Evolutionary conservation across 2,888 invertebrate genomes (phyloP), one percentile per base, ranked within the genome.

Genomic region (Eupithecia pulchellata): DNA sequence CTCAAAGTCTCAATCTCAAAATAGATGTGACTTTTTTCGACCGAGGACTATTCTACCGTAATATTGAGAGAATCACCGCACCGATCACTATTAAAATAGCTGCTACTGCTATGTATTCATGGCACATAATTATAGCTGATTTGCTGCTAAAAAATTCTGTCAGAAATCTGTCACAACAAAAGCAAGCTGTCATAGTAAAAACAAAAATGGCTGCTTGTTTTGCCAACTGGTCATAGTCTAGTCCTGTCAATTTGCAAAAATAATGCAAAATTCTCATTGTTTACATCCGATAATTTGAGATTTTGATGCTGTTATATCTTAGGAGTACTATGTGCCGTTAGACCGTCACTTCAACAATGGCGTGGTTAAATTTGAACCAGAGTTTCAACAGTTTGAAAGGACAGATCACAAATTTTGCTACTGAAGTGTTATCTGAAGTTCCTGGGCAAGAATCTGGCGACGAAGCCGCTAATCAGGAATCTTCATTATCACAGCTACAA

Each of bases 391-490:
- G 95, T 90, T 92, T 98, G 78, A 98, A 98, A 89, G 98, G 98
- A 79, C 98, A 98, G 94, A 96, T 98, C 83, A 96, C 96, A 42
- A 98, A 95, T 93, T 97, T 98, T 84, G 98, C 98, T 72, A 97
- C 97, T 88, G 98, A 98, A 91, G 98, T 98, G 81, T 95, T 98
- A 86, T 96, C 97, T 77, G 98, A 98, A 82, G 95, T 95, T 76
- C 94, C 95, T 82, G 95, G 93, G 72, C 96, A 96, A 82, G 86
- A 88, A 80, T 75, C 78, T 69, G 83, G 74, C 42, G 87, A 85
- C 74, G 83, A 80, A 77, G 75, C 84, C 66, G 74, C 82, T 62
- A 80, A 75, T 72, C 77, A 69, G 34, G 84, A 86, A 42, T 67
- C 88, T 75, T 71, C 90, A 78, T 89, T 92, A 34, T 92, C 94